A percentile compares a stretch with the other conserved stretches of the same genome.
Conservation (phyloP, 2,113 vertebrate species). For the Henicopernis longicauda region DNA sequence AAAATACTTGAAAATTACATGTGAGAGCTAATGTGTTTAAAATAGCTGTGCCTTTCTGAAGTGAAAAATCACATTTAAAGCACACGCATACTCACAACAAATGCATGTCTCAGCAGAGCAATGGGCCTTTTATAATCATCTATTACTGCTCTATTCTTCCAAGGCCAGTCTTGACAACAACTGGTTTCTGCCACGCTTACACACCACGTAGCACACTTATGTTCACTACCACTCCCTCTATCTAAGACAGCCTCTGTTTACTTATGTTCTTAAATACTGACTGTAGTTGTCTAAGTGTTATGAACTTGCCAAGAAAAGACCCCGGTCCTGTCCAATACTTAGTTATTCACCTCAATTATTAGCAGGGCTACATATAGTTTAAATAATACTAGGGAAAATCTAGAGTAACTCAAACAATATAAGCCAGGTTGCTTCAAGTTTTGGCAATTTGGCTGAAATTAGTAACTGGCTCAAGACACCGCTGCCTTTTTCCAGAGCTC, state of each 20-base stretch:
- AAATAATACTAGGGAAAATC: background rate
- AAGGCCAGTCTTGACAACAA: background rate
- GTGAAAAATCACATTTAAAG: background rate
- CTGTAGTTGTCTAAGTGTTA: background rate
- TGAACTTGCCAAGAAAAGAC: background rate
- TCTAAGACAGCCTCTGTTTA: background rate
- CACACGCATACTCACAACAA: background rate
- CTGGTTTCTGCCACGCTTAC: background rate
- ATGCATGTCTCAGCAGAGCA: background rate
- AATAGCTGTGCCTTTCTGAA: background rate
- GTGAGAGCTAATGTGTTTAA: background rate
- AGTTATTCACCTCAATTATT: background rate
- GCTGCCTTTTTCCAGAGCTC: background rate
- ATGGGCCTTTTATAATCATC: background rate
- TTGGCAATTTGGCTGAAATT: background rate
- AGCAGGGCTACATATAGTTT: background rate
- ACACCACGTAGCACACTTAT: accelerated
- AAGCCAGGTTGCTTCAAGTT: background rate
- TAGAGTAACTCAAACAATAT: background rate
- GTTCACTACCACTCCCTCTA: background rate
- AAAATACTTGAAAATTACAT: background rate
- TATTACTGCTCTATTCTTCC: background rate
- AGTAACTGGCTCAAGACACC: background rate
- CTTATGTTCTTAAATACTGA: background rate
- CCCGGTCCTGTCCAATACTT: background rate